Evolutionary conservation across 2,888 invertebrate genomes (phyloP), one percentile per base, ranked within the genome.

Genomic region (Anoplius nigerrimus): DNA sequence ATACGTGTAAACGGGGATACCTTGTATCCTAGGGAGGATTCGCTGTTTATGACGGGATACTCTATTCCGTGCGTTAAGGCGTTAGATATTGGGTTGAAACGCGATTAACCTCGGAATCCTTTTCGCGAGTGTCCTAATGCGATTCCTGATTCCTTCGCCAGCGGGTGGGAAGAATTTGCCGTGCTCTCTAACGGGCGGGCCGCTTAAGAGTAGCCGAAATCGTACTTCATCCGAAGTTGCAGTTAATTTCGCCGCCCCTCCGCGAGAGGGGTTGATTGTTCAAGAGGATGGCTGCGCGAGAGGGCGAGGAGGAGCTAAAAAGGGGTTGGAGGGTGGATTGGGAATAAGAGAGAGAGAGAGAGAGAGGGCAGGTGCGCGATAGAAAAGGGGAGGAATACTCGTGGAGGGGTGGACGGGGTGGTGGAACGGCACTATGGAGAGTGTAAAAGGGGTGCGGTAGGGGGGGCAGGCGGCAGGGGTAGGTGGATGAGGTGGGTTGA

Each of bases 181-280:
- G 34, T 11, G 69, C 71, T 58, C 51, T 66, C 51, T 69, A 34
- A 34, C 34, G 34, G 11, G 2, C 1, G 34, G 1, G 34, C 11
- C 34, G 11, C 11, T 34, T 34, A 34, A 34, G 11, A 3, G 11
- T 1, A 34, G 11, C 34, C 34, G 34, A 13, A 34, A 34, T 34
- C 34, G 34, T 34, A 34, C 6, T 8, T 34, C 64, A 69, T 66
- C 63, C 57, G n/a, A n/a, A 67, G 64, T 62, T 66, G 71, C 72
- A 80, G 82, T 82, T 82, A 81, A 81, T 81, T 82, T 78, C 62
- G 6, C 34, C 69, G 70, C 62, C 73, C 69, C n/a, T n/a, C 66
- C 65, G 52, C 43, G 55, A 57, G 53, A 53, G 74, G n/a, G 62
- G 66, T 51, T 62, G 75, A 52, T 60, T 72, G 74, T 66, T 71